Evolutionary conservation across 2,797 vertebrate genomes (phyloP), one percentile per base, ranked within the genome.

Genomic region (Chaenodraco wilsoni): DNA sequence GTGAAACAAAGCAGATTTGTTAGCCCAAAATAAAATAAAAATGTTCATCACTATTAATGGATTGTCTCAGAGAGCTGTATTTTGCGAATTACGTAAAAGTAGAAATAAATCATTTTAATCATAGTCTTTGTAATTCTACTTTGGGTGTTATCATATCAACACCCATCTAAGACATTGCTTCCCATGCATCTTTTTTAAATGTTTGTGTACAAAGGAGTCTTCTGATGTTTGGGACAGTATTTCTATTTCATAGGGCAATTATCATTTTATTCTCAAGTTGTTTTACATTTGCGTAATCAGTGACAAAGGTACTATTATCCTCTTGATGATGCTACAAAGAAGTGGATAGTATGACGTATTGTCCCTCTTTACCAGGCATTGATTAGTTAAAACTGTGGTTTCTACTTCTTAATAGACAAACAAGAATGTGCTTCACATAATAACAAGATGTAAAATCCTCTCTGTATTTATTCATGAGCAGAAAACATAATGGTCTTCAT

Each of bases 231-330:
- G 11, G 3, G 23, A 64, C 60, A 41, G 65, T 67, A 55, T 4
- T 10, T 15, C 3, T n/a, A 60, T 69, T 65, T 82, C 57, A 76
- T n/a, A 41, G 27, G 4, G 55, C n/a, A 74, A 74, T 79, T 83
- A 69, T 62, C 59, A 60, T 77, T 78, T 80, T 70, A 46, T 75
- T 77, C 59, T 67, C 52, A 63, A 63, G 60, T 74, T 58, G 61
- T 68, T 45, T 55, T 65, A 16, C 46, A 72, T 77, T 72, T 78
- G 54, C 54, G 43, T 79, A 14, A 10, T 21, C 14, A 21, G 59
- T 3, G 23, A 44, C 71, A 70, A 72, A 83, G 78, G 59, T 83
- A 8, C 58, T 27, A 65, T 86, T 72, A 78, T 84, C 65, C 65
- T 54, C 66, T n/a, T n/a, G n/a, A n/a, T n/a, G 50, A n/a, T 67